These are phyloP conservation scores for Chloroceryle amazona DNA, from an alignment of 2,797 vertebrate species.

Conservation along the genomic window DNA sequence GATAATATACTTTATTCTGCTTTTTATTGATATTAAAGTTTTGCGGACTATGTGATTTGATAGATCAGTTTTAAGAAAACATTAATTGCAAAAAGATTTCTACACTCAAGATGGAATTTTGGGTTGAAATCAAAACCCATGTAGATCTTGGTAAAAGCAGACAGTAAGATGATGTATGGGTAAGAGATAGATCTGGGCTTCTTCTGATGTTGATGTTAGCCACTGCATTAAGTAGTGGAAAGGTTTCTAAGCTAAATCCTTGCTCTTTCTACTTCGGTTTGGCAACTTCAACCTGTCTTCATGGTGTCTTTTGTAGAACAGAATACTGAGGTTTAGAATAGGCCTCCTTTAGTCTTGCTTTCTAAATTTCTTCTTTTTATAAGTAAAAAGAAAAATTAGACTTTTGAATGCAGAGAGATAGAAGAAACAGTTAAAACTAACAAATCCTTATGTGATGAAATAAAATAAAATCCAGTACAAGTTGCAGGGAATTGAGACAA, in stretches of 20 bases:
- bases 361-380: neutral
- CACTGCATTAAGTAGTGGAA: neutral
- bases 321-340: neutral
- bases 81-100: neutral
- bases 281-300: neutral
- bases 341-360: neutral
- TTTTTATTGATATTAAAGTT: neutral
- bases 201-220: fast-evolving
- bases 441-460: neutral
- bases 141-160: neutral
- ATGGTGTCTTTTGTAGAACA: neutral
- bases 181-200: neutral
- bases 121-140: neutral
- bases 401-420: neutral
- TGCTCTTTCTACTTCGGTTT: neutral
- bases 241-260: neutral
- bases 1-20: neutral
- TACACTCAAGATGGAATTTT: neutral
- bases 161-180: neutral
- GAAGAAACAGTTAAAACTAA: neutral
- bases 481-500: neutral
- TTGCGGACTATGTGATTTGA: neutral
- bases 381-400: neutral
- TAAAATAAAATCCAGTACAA: neutral
- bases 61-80: neutral